phyloP scores from a whole-genome alignment of 1,140 invertebrate species.

The Zaprionus ornatus region DNA sequence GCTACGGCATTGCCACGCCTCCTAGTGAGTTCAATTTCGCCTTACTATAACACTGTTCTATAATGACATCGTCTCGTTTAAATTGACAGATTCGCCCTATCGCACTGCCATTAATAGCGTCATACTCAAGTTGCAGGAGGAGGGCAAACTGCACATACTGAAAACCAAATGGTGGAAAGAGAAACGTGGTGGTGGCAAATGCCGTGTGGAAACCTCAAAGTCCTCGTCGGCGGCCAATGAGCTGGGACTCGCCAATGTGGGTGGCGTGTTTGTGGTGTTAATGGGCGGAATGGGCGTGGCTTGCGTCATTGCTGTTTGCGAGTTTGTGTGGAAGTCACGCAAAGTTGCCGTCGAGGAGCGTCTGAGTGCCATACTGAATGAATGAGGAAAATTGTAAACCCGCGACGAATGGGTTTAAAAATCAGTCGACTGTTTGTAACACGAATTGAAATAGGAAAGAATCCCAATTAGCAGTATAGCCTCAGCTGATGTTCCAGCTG shows the following conservation, averaged over 20 bases:
- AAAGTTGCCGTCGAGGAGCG: constrained; percentile 95
- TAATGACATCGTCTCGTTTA: background rate
- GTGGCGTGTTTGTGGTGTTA: constrained; percentile 97
- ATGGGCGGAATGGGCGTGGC: constrained; percentile 95
- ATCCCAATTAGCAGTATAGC: constrained; percentile 30
- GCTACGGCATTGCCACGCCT: constrained; percentile 96
- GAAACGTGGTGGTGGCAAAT: constrained; percentile 92
- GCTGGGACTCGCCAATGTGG: constrained; percentile 95
- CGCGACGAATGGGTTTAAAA: constrained; percentile 75
- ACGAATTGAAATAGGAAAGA: constrained; percentile 35
- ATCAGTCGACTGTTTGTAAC: constrained; percentile 28
- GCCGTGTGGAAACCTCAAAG: constrained; percentile 92
- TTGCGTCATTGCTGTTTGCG: constrained; percentile 94
- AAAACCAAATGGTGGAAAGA: constrained; percentile 99
- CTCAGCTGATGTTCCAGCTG: constrained; percentile 2
- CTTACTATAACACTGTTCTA: background rate
- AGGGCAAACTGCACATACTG: constrained; percentile 94
- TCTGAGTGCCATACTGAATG: constrained; percentile 86
- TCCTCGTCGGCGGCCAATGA: constrained; percentile 93
- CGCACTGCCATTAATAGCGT: constrained; percentile 93
- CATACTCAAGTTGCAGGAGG: constrained; percentile 96
- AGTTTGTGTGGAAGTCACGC: constrained; percentile 96
- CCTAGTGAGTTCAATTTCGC: constrained; percentile 88
- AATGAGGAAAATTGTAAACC: constrained; percentile 82
- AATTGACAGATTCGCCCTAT: constrained; percentile 91